Evolutionary conservation across 2,797 vertebrate genomes (phyloP).

Genomic region (Anguilla anguilla): DNA sequence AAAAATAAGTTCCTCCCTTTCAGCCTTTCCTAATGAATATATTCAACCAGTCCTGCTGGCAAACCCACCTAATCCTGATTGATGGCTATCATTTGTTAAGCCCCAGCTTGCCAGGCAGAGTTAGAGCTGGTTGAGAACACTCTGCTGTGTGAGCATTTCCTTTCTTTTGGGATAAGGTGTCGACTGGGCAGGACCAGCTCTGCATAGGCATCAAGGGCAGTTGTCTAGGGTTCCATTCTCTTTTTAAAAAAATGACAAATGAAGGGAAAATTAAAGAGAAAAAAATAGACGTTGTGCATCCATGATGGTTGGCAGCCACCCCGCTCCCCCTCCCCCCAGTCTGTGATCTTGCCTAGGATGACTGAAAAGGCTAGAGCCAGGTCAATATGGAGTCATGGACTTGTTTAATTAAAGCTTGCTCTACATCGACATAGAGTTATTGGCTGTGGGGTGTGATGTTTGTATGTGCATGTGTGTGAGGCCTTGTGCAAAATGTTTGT

Average conservation of each 20-base stretch:
- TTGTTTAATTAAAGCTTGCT: slow-evolving; percentile 18
- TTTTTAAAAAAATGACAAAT: too few relatives aligned
- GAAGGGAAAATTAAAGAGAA: too few relatives aligned
- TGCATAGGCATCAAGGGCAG: too few relatives aligned
- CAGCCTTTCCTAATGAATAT: slow-evolving; percentile 62
- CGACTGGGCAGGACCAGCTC: background rate
- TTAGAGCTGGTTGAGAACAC: slow-evolving; percentile 75
- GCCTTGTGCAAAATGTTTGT: background rate
- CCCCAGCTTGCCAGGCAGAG: slow-evolving; percentile 69
- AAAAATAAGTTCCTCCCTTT: slow-evolving; percentile 50
- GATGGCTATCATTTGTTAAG: slow-evolving; percentile 67
- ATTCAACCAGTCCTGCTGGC: slow-evolving; percentile 55
- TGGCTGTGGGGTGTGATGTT: background rate
- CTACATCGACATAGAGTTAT: background rate
- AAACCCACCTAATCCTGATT: slow-evolving; percentile 64
- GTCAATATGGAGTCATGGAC: background rate
- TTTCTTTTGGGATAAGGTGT: slow-evolving; percentile 51
- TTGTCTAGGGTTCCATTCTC: too few relatives aligned
- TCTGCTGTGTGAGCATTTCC: slow-evolving; percentile 77
- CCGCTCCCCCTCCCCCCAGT: too few relatives aligned
- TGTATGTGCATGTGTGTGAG: background rate
- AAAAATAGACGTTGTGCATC: too few relatives aligned
- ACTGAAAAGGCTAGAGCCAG: too few relatives aligned
- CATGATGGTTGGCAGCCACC: too few relatives aligned
- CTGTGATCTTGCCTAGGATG: too few relatives aligned